Base-by-base conservation (phyloP, 2,797 vertebrate species). In the Pampus argenteus region DNA sequence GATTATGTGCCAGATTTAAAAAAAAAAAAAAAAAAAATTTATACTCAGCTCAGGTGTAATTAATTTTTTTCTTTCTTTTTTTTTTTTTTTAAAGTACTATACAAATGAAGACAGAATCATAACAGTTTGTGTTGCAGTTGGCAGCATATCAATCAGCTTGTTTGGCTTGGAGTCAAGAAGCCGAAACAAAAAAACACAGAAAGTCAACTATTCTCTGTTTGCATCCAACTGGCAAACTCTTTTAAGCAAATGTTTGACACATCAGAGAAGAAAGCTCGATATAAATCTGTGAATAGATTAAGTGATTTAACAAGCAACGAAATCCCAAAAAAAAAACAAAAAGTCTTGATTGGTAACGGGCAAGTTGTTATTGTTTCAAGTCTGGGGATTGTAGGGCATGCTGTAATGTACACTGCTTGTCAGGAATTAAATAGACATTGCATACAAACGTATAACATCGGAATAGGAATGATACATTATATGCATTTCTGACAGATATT, bases 61-160 rank as follows among this genome's bases (percentile, higher is more conserved):
- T n/a, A n/a, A n/a, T n/a, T n/a, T n/a, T n/a, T n/a, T n/a, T n/a
- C n/a, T n/a, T n/a, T n/a, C n/a, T n/a, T n/a, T n/a, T n/a, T n/a
- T n/a, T n/a, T n/a, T n/a, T n/a, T n/a, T n/a, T n/a, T n/a, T 60
- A 44, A 40, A 45, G 1, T 8, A 22, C 25, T 10, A 23, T 14
- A 56, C 17, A 26, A 57, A 71, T 52, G 18, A 57, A 14, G 42
- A 66, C 55, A 31, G n/a, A 50, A 51, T 58, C 50, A 45, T 23
- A 75, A 75, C 44, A 17, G 51, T 67, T 71, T 57, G 29, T 58
- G 73, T 74, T 84, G 52, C 67, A 66, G 31, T 67, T 87, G 72
- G 82, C 76, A 56, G 55, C 40, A 54, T 42, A 47, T 78, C 51
- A 72, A 58, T 28, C 65, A 49, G 48, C 55, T 60, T 65, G 60